These are phyloP conservation scores for Ictalurus punctatus DNA, from an alignment of 2,113 vertebrate genomes.

Conservation along the genomic window DNA sequence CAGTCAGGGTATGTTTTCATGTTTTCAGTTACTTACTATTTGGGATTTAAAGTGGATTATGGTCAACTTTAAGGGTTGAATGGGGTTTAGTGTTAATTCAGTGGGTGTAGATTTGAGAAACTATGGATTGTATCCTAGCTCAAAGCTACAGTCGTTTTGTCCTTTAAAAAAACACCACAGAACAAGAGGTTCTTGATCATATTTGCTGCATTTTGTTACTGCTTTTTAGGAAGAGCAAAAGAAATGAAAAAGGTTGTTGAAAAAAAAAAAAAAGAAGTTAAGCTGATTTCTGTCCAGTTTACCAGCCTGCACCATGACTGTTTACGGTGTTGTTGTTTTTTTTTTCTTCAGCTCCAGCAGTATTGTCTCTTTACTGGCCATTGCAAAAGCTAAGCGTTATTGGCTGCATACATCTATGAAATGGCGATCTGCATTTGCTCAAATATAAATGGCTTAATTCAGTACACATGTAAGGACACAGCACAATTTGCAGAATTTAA, in stretches of 20 bases:
- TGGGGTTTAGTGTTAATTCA: background rate
- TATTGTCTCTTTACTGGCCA: background rate
- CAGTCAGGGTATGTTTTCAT: background rate
- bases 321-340: background rate
- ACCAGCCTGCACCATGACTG: background rate
- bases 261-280: background rate
- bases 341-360: background rate
- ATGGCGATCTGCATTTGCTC: background rate
- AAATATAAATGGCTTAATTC: background rate
- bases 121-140: background rate
- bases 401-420: background rate
- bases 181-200: background rate
- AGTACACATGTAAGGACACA: background rate
- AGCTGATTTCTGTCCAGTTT: conserved; percentile 17
- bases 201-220: background rate
- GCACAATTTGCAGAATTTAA: background rate
- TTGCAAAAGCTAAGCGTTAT: background rate
- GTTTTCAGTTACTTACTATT: background rate
- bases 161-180: background rate
- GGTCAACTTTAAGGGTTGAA: background rate
- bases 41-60: conserved; percentile 14
- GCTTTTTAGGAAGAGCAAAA: background rate
- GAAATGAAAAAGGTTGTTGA: background rate
- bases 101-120: background rate
- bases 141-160: background rate